Base-by-base conservation (phyloP, 2,113 vertebrate species). In the Oncorhynchus kisutch region DNA sequence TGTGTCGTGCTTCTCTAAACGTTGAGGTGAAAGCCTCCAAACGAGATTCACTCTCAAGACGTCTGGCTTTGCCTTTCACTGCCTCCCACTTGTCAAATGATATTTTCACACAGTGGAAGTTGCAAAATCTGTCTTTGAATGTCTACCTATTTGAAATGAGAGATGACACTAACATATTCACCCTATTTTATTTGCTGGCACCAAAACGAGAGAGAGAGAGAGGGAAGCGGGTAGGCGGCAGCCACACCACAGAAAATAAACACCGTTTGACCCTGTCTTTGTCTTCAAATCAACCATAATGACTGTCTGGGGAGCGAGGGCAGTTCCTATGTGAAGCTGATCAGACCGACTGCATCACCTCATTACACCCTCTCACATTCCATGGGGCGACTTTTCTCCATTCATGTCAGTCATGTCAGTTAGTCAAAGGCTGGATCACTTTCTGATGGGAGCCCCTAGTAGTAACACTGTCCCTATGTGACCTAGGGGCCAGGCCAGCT, bases 161-260 rank as follows among this genome's bases (percentile, higher is more conserved):
- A 91, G 80, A 90, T 87, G 90, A 91, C 89, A 90, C 77, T 87
- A 87, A 89, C 90, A 87, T 88, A 89, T 90, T 88, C 88, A 84
- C 87, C 77, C 85, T 75, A 80, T 92, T 90, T 83, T 80, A 74
- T 80, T 85, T 84, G 80, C 83, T 88, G 76, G 75, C 81, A 77
- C 74, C 75, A 73, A 64, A 78, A 67, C 75, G 57, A 81, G 68
- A 66, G 29, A 11, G 75, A 11, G 75, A 18, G 7, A 71, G 45
- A 12, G 54, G 39, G 34, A 34, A 34, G 34, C 67, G 70, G 66
- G 48, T 74, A 59, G 29, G 67, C 67, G 67, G 77, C 80, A 39
- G 73, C 68, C 73, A 79, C 84, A 70, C 76, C 69, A 77, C 7
- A 60, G 75, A 78, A 75, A 75, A 85, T 67, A 82, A 84, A 82